phyloP scores from a whole-genome alignment of 2,797 vertebrate genomes.

The Jordanella pulchra region DNA sequence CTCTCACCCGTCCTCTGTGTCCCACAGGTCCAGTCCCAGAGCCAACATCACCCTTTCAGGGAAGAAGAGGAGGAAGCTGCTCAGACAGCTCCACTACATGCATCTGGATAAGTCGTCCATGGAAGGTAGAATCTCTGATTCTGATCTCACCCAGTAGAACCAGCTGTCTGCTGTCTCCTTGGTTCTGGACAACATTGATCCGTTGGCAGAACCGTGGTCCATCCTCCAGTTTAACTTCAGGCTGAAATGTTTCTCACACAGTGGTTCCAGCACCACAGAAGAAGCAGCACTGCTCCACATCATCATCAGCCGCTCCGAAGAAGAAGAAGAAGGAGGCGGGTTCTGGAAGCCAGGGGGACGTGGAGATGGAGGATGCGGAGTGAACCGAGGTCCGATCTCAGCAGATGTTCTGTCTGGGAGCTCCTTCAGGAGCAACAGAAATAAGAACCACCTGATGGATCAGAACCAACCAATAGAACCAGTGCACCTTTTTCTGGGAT shows the following conservation, averaged over 20 bases:
- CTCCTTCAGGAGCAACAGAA: too few species aligned
- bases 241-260: slow-evolving; percentile 37
- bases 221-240: neutral
- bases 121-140: slow-evolving; percentile 70
- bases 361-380: slow-evolving; percentile 62
- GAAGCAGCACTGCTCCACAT: neutral
- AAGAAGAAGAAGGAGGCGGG: slow-evolving; percentile 39
- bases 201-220: neutral
- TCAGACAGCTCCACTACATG: slow-evolving; percentile 83
- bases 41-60: slow-evolving; percentile 89
- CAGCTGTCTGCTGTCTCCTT: neutral
- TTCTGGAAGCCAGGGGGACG: slow-evolving; percentile 16
- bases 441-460: neutral
- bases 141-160: neutral
- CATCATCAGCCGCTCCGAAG: slow-evolving; percentile 2
- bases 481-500: neutral
- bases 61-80: slow-evolving; percentile 86
- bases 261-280: slow-evolving; percentile 51
- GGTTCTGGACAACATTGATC: neutral
- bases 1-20: neutral
- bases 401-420: neutral
- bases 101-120: slow-evolving; percentile 75
- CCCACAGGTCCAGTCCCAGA: slow-evolving; percentile 79
- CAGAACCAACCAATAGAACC: neutral
- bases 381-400: slow-evolving; percentile 27